A percentile compares a stretch with the other conserved stretches of the same genome.
Evolutionary conservation across 2,797 vertebrate genomes (phyloP).

Genomic region (Eidolon dupreanum): DNA sequence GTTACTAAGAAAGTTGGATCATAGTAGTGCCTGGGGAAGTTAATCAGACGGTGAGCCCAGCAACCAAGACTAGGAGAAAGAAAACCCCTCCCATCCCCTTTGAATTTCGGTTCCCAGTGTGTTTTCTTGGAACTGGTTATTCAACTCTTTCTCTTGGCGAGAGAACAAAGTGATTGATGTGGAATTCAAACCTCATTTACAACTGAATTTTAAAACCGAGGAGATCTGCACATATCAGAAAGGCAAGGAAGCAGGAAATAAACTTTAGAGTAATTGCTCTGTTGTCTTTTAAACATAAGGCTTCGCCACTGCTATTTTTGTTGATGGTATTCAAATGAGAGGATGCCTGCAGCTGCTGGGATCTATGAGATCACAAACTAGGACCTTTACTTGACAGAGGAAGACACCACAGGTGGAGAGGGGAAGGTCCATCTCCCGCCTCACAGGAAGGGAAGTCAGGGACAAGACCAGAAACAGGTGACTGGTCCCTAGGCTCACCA

Average conservation of each 20-base stretch:
- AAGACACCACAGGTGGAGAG: not conserved
- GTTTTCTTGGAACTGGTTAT: slow-evolving; percentile 69
- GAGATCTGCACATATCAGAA: slow-evolving; percentile 68
- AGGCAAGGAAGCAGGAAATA: slow-evolving; percentile 69
- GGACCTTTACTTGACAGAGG: not conserved
- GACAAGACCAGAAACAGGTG: not conserved
- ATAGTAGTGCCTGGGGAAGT: not conserved
- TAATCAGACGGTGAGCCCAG: slow-evolving; percentile 57
- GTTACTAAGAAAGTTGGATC: not conserved
- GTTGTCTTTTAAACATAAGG: slow-evolving; percentile 68
- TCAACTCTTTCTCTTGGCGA: slow-evolving; percentile 72
- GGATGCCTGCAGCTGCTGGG: not conserved
- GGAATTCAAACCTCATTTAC: slow-evolving; percentile 78
- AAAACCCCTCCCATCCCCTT: slow-evolving; percentile 57
- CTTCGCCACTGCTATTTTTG: slow-evolving; percentile 61
- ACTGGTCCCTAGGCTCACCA: not conserved
- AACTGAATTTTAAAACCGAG: slow-evolving; percentile 75
- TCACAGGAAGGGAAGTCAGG: not conserved
- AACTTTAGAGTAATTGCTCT: slow-evolving; percentile 60
- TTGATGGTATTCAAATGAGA: slow-evolving; percentile 69
- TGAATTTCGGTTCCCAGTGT: slow-evolving; percentile 66
- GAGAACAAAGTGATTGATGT: slow-evolving; percentile 74
- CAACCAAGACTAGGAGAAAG: slow-evolving; percentile 66
- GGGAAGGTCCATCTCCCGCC: not conserved
- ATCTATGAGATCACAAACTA: not conserved